Percentiles rank a stretch among this genome's conserved stretches.
These are phyloP conservation scores for Bubo bubo DNA, from an alignment of 2,113 vertebrate species.

Conservation along the genomic window DNA sequence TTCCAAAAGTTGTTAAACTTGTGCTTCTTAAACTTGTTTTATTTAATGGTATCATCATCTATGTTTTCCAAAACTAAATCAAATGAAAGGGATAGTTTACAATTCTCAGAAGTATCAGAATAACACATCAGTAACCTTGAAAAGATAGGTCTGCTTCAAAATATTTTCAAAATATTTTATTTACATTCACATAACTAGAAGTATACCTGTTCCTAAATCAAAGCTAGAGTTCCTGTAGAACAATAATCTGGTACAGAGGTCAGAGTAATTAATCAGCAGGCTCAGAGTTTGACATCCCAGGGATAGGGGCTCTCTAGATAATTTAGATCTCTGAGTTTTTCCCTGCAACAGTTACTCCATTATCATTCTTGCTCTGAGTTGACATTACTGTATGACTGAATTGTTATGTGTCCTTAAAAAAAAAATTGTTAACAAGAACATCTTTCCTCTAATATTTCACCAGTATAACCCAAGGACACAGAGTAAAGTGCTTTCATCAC, in stretches of 20 bases:
- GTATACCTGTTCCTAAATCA: not conserved
- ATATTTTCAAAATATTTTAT: not conserved
- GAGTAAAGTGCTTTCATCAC: not conserved
- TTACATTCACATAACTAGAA: not conserved
- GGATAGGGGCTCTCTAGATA: not conserved
- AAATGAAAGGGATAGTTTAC: not conserved
- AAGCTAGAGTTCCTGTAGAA: not conserved
- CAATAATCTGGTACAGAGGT: not conserved
- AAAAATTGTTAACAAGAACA: not conserved
- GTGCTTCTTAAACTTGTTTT: not conserved
- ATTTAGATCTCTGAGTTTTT: slow-evolving; percentile 10
- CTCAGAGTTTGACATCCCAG: not conserved
- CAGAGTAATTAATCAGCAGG: slow-evolving; percentile 17
- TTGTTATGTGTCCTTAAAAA: not conserved
- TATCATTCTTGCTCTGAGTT: not conserved
- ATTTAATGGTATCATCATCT: not conserved
- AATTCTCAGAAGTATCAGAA: not conserved
- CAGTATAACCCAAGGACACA: not conserved
- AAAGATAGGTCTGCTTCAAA: not conserved
- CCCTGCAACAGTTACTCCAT: not conserved
- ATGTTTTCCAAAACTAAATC: not conserved
- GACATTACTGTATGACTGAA: not conserved
- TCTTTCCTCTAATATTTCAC: not conserved
- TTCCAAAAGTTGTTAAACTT: not conserved
- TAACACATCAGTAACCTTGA: not conserved